A percentile compares a stretch with the other conserved stretches of the same genome.
phyloP scores from a whole-genome alignment of 2,888 invertebrate genomes.

The Amphipyra tragopoginis region DNA sequence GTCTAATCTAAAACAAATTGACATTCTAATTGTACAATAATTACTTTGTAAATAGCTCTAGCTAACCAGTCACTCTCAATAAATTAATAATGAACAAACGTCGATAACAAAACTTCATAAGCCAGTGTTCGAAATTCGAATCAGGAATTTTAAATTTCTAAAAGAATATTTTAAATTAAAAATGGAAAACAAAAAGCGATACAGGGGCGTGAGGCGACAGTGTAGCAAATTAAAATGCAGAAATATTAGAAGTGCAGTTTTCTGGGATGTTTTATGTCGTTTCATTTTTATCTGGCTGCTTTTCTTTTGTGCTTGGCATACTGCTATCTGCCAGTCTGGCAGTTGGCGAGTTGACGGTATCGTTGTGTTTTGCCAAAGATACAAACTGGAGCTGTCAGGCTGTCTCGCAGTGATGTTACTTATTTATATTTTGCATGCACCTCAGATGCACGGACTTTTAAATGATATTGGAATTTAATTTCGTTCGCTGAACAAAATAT shows the following conservation, averaged over 20 bases:
- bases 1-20: conserved; percentile 7
- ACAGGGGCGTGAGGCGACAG: conserved; percentile 48
- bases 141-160: conserved; percentile 31
- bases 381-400: conserved; percentile 50
- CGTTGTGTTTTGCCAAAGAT: conserved; percentile 60
- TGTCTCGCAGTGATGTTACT: conserved; percentile 1
- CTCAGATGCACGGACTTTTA: not conserved
- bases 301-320: conserved; percentile 67
- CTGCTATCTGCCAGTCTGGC: conserved; percentile 64
- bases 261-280: conserved; percentile 60
- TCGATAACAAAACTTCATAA: conserved; percentile 11
- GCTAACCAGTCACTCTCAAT: conserved; percentile 3
- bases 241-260: conserved; percentile 68
- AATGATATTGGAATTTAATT: conserved; percentile 7
- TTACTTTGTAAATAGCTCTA: conserved; percentile 13
- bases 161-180: conserved; percentile 60
- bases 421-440: conserved; percentile 21
- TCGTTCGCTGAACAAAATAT: not conserved
- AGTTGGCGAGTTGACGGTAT: conserved; percentile 64
- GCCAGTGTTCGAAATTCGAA: conserved; percentile 6
- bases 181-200: conserved; percentile 63
- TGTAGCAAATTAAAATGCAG: conserved; percentile 70
- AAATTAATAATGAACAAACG: conserved; percentile 10
- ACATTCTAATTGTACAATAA: conserved; percentile 22
- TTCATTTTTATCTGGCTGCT: conserved; percentile 67